A percentile compares a stretch with the other conserved stretches of the same genome.
These are phyloP conservation scores for Cepaea hortensis DNA, from an alignment of 2,888 invertebrate genomes.

Conservation along the genomic window DNA sequence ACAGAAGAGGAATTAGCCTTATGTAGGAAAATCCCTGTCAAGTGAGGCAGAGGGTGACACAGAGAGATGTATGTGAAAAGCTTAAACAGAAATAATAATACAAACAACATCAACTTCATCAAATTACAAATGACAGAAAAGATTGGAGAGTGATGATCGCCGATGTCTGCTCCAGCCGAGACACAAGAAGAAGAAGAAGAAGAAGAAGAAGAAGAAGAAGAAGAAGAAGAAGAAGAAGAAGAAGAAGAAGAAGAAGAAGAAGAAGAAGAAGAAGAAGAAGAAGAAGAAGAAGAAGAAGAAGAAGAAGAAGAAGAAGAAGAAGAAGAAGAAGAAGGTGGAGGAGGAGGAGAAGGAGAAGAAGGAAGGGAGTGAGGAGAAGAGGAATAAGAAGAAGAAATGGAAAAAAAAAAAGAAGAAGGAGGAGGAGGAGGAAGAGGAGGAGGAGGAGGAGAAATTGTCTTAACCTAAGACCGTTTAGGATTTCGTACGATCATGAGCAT, in stretches of 20 bases:
- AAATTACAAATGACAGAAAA: background rate
- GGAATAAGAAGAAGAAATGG: background rate
- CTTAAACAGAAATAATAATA: too few species aligned
- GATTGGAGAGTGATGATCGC: background rate
- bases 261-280: background rate
- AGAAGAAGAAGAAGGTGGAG: background rate
- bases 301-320: background rate
- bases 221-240: slow-evolving; percentile 17
- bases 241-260: slow-evolving; percentile 6
- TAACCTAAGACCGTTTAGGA: too few species aligned
- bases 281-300: background rate
- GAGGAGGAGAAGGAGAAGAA: background rate
- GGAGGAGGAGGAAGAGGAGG: background rate
- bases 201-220: background rate
- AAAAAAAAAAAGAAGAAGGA: background rate
- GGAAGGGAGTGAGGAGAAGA: background rate
- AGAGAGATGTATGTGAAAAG: too few species aligned
- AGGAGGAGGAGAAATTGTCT: background rate
- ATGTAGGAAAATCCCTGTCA: too few species aligned
- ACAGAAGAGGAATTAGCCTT: too few species aligned
- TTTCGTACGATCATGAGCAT: too few species aligned
- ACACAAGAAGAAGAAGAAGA: background rate
- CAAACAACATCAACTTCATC: too few species aligned
- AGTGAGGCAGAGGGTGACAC: too few species aligned
- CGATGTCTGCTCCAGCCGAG: too few species aligned